A percentile compares a stretch with the other conserved stretches of the same genome.
phyloP scores from a whole-genome alignment of 2,888 invertebrate genomes.

The Aspidiotus rigidus region DNA sequence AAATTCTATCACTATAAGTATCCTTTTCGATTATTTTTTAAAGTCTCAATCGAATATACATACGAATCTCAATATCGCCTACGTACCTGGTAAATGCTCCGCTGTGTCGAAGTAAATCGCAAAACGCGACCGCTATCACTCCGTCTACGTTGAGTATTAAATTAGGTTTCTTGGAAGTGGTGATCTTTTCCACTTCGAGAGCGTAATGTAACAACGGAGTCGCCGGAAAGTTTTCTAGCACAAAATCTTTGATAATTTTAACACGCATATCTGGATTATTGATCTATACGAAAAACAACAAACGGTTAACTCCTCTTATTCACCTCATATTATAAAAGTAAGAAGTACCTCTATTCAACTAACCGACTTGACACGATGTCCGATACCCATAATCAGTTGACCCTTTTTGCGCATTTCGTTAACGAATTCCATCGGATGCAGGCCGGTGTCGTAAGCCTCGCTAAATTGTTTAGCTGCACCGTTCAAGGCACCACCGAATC shows the following conservation, averaged over 20 bases:
- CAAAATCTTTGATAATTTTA: constrained; percentile 92
- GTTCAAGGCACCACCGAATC: constrained; percentile 97
- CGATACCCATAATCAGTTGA: constrained; percentile 97
- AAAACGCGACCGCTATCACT: constrained; percentile 93
- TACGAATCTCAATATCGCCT: constrained; percentile 37
- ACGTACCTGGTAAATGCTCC: constrained; percentile 81
- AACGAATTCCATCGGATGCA: constrained; percentile 96
- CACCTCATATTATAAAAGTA: too few species aligned
- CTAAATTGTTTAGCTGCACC: constrained; percentile 96
- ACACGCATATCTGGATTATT: constrained; percentile 99
- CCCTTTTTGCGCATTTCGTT: constrained; percentile 95
- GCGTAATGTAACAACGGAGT: constrained; percentile 93
- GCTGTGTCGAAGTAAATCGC: constrained; percentile 87
- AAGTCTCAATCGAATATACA: constrained; percentile 8
- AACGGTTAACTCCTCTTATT: background rate
- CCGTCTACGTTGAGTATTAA: constrained; percentile 98
- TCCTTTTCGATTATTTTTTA: background rate
- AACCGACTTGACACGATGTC: constrained; percentile 70
- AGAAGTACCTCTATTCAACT: constrained; percentile 38
- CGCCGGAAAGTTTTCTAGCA: constrained; percentile 83
- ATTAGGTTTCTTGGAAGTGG: constrained; percentile 99
- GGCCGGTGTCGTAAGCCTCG: constrained; percentile 86
- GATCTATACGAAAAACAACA: constrained; percentile 48
- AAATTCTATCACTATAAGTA: background rate
- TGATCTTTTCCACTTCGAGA: constrained; percentile 95